Percentiles rank a stretch among this genome's conserved stretches.
These are phyloP conservation scores for Laticauda laticaudata DNA, from an alignment of 2,113 vertebrate species.

Conservation along the genomic window DNA sequence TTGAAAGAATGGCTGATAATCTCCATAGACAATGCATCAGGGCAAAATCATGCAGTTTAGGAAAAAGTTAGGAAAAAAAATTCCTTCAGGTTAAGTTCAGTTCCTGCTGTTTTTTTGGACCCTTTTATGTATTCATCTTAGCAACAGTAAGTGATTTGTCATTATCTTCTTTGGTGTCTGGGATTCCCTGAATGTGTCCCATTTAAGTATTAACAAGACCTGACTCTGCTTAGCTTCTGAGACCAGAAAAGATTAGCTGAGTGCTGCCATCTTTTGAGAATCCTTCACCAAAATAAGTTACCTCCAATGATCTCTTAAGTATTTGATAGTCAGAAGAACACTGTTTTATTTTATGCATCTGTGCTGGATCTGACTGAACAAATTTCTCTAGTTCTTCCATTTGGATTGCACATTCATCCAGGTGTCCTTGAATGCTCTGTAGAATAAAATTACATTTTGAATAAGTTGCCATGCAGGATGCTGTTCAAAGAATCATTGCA, in stretches of 20 bases:
- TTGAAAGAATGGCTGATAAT: background rate
- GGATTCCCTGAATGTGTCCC: background rate
- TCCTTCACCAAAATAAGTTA: constrained; percentile 56
- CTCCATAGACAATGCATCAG: background rate
- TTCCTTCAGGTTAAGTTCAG: background rate
- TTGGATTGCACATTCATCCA: constrained; percentile 76
- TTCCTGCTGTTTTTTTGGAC: background rate
- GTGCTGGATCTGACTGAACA: constrained; percentile 70
- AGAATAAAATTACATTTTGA: constrained; percentile 8
- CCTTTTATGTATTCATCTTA: background rate
- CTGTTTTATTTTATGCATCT: constrained; percentile 75
- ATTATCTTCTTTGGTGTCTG: background rate
- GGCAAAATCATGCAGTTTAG: background rate
- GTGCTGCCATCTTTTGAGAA: background rate
- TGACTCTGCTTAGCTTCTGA: background rate
- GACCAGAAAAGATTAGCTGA: background rate
- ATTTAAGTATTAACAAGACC: background rate
- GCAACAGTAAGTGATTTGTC: background rate
- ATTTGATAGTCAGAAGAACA: constrained; percentile 72
- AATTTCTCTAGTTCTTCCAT: constrained; percentile 76
- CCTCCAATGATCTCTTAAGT: constrained; percentile 76
- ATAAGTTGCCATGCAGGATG: background rate
- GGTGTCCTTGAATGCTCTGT: constrained; percentile 84
- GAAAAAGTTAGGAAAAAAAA: background rate
- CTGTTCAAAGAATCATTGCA: background rate